phyloP scores from a whole-genome alignment of 2,888 invertebrate species.

The Sipha maydis region DNA sequence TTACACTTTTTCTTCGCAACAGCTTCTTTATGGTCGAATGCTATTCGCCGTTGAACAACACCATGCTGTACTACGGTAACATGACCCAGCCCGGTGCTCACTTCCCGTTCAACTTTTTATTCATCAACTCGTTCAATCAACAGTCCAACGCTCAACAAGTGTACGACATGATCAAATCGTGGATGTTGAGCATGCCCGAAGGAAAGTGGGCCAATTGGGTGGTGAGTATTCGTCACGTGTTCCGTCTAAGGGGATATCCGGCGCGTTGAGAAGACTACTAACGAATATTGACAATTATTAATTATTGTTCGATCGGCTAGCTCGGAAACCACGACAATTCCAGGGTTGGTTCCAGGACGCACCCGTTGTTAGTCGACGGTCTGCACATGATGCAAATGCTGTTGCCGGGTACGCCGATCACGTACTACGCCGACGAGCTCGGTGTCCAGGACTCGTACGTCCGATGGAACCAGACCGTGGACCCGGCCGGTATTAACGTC shows the following conservation, averaged over 20 bases:
- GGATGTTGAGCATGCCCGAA: conserved; percentile 73
- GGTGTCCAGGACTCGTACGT: conserved; percentile 75
- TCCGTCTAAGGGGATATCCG: no score
- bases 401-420: conserved; percentile 84
- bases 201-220: conserved; percentile 75
- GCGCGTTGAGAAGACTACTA: no score
- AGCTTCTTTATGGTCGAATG: conserved; percentile 82
- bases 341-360: conserved; percentile 78
- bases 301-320: conserved; percentile 66
- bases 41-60: conserved; percentile 72
- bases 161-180: conserved; percentile 70
- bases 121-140: conserved; percentile 73
- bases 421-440: conserved; percentile 88
- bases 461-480: conserved; percentile 70
- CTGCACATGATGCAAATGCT: conserved; percentile 84
- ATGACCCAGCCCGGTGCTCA: conserved; percentile 74
- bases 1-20: not conserved
- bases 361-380: conserved; percentile 78
- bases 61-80: conserved; percentile 76
- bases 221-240: conserved; percentile 68
- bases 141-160: conserved; percentile 72
- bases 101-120: conserved; percentile 82
- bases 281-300: no score
- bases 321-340: conserved; percentile 83
- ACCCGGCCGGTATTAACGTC: conserved; percentile 72